Percentiles rank a stretch among this genome's conserved stretches.
phyloP scores from a whole-genome alignment of 2,113 vertebrate genomes.

The Ptilonorhynchus violaceus region DNA sequence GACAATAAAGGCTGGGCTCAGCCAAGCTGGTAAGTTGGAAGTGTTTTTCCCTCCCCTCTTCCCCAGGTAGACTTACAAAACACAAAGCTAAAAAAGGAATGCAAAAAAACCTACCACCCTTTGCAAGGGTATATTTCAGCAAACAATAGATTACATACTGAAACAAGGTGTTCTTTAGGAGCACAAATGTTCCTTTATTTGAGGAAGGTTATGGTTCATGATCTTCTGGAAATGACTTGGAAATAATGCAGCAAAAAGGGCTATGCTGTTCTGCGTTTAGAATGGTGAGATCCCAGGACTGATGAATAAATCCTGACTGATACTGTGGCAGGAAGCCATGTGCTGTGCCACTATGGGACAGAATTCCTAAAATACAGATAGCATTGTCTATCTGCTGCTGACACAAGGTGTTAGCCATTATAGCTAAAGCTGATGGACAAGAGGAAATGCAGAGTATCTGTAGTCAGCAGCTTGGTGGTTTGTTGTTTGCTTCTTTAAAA shows the following conservation, averaged over 20 bases:
- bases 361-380: background rate
- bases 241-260: background rate
- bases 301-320: background rate
- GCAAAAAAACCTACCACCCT: background rate
- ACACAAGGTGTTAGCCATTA: background rate
- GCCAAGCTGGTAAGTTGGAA: background rate
- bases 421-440: background rate
- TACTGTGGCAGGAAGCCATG: background rate
- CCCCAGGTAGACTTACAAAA: background rate
- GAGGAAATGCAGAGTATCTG: background rate
- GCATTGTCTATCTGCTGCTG: background rate
- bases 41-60: background rate
- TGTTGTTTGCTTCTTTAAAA: background rate
- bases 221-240: background rate
- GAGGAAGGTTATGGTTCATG: slow-evolving; percentile 19
- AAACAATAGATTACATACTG: background rate
- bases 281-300: background rate
- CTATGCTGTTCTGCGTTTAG: background rate
- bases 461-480: background rate
- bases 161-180: slow-evolving; percentile 1
- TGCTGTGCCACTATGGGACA: background rate
- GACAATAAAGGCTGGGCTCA: background rate
- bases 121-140: background rate
- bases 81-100: background rate
- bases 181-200: background rate